Evolutionary conservation across 2,888 invertebrate genomes (phyloP).

Genomic region (Spicauda simplicius): DNA sequence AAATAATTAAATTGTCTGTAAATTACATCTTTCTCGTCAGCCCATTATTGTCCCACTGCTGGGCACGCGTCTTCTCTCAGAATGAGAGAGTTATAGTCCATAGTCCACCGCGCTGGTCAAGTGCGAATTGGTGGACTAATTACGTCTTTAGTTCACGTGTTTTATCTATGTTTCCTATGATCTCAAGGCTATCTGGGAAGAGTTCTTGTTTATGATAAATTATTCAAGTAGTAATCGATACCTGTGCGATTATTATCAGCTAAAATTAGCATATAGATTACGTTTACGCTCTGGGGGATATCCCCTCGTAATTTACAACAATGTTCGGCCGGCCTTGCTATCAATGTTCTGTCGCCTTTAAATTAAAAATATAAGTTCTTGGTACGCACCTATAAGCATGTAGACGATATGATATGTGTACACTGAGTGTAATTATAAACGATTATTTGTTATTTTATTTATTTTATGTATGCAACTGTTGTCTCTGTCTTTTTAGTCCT

Average conservation of each 20-base stretch:
- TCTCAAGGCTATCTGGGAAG: neutral
- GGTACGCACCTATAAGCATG: too few relatives aligned
- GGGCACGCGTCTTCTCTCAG: too few relatives aligned
- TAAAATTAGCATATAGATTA: conserved; percentile 25
- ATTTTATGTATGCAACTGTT: too few relatives aligned
- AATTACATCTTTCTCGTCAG: too few relatives aligned
- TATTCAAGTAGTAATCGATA: conserved; percentile 20
- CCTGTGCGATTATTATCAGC: conserved; percentile 16
- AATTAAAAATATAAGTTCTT: neutral
- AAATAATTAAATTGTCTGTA: too few relatives aligned
- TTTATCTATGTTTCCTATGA: neutral
- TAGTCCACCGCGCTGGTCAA: too few relatives aligned
- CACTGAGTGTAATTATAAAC: neutral
- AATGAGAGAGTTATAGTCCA: too few relatives aligned
- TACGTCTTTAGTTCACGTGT: neutral
- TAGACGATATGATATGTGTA: too few relatives aligned
- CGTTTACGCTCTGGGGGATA: conserved; percentile 33
- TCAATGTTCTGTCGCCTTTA: neutral
- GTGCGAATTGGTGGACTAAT: too few relatives aligned
- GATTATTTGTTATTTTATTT: too few relatives aligned
- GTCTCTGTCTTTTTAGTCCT: too few relatives aligned
- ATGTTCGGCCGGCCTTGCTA: neutral
- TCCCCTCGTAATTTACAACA: neutral
- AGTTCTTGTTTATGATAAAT: conserved; percentile 1
- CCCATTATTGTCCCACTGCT: too few relatives aligned